These are phyloP conservation scores for Xestoiulus laeticollis DNA, from an alignment of 2,888 invertebrate genomes.

Conservation along the genomic window DNA sequence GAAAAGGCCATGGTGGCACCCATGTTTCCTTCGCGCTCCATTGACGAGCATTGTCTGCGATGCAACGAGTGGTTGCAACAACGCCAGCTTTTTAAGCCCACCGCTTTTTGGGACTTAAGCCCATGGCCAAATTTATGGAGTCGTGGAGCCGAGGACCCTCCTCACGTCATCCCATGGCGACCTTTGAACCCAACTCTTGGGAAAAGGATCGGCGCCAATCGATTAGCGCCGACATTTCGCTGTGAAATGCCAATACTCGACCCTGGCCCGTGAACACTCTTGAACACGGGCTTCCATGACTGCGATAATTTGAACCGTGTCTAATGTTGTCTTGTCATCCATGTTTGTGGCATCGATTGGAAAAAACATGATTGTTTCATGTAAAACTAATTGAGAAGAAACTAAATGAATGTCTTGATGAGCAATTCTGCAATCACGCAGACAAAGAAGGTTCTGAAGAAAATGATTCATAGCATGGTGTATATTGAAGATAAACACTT, in stretches of 20 bases:
- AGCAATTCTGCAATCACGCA: no score
- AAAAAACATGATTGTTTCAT: neutral
- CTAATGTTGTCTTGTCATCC: no score
- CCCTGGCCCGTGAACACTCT: neutral
- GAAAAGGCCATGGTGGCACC: constrained; percentile 43
- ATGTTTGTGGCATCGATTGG: neutral
- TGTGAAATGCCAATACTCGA: constrained; percentile 43
- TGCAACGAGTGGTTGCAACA: constrained; percentile 32
- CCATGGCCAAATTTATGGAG: constrained; percentile 38
- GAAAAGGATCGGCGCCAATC: constrained; percentile 39
- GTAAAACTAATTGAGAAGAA: no score
- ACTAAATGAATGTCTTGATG: no score
- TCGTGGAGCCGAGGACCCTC: constrained; percentile 13
- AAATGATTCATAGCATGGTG: no score
- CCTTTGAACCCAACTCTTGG: constrained; percentile 14
- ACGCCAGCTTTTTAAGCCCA: constrained; percentile 35
- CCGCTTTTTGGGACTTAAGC: constrained; percentile 16
- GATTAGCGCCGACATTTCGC: constrained; percentile 21
- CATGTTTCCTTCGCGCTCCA: constrained; percentile 39
- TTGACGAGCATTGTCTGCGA: neutral
- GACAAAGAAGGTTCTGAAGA: no score
- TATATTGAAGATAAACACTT: no score
- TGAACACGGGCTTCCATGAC: neutral
- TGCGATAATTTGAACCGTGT: neutral
- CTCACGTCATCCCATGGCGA: neutral